Percentiles rank a stretch among this genome's conserved stretches.
Evolutionary conservation across 1,140 invertebrate species (phyloP).

Genomic region (Sipha flava): DNA sequence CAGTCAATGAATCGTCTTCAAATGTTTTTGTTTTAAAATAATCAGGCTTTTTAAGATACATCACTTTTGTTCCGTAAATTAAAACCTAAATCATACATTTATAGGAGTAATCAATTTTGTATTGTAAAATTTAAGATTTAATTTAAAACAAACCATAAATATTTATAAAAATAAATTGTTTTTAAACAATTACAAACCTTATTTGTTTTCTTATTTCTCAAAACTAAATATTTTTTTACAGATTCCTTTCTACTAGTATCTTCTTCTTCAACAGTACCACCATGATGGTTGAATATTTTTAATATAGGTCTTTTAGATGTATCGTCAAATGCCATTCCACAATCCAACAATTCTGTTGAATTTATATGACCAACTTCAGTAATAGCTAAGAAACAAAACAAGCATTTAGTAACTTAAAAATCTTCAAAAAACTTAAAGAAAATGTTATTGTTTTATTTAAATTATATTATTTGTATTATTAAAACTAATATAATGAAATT

Average conservation of each 20-base stretch:
- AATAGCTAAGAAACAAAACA: not conserved
- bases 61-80: not conserved
- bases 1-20: not conserved
- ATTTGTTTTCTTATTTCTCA: slow-evolving; percentile 9
- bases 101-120: not conserved
- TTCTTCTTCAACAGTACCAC: slow-evolving; percentile 11
- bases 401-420: no score
- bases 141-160: not conserved
- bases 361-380: slow-evolving; percentile 2
- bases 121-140: no score
- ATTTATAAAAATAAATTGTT: not conserved
- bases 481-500: no score
- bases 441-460: no score
- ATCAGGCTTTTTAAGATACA: slow-evolving; percentile 9
- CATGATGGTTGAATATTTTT: slow-evolving; percentile 9
- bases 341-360: not conserved
- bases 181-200: not conserved
- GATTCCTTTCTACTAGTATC: not conserved
- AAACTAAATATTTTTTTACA: not conserved
- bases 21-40: not conserved
- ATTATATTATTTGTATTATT: no score
- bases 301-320: not conserved
- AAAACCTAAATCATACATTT: not conserved
- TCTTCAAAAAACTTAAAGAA: no score
- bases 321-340: not conserved